Percentiles rank a stretch among this genome's conserved stretches.
Conservation (phyloP, 2,797 vertebrate genomes). For the Macroramphosus scolopax region DNA sequence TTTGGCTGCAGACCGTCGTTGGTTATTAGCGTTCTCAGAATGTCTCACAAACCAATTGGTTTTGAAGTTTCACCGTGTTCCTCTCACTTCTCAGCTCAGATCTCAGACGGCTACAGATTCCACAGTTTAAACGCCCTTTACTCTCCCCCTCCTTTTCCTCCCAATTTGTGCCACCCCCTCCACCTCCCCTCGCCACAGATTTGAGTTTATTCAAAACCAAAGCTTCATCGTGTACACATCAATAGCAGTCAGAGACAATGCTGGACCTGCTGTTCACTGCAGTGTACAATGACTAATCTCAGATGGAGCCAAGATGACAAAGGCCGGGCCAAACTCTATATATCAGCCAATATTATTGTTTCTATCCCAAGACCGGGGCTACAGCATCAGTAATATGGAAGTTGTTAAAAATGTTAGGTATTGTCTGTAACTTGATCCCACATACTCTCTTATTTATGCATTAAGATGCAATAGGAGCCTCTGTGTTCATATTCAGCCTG, state of each 20-base stretch:
- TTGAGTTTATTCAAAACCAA: slow-evolving; percentile 33
- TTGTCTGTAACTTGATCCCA: too few species aligned
- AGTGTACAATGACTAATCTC: slow-evolving; percentile 54
- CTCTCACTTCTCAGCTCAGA: too few species aligned
- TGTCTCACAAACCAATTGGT: too few species aligned
- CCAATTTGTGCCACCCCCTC: background rate
- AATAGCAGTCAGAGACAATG: slow-evolving; percentile 48
- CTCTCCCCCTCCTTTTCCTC: too few species aligned
- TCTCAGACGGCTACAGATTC: too few species aligned
- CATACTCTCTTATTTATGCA: too few species aligned
- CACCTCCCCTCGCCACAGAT: slow-evolving; percentile 25
- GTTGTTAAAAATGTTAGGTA: too few species aligned
- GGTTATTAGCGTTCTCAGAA: too few species aligned
- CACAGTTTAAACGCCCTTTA: too few species aligned
- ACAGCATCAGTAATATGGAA: slow-evolving; percentile 7
- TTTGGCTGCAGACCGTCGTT: too few species aligned
- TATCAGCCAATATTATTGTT: slow-evolving; percentile 26
- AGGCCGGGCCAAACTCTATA: slow-evolving; percentile 47
- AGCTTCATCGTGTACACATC: slow-evolving; percentile 41
- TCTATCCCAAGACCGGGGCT: too few species aligned
- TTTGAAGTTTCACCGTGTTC: too few species aligned
- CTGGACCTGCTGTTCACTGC: slow-evolving; percentile 39
- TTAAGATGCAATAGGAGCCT: slow-evolving; percentile 19
- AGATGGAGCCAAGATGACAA: slow-evolving; percentile 49
- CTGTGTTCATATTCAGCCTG: slow-evolving; percentile 33